Evolutionary conservation across 2,888 invertebrate species (phyloP).

Genomic region (Ernsta delagoae): DNA sequence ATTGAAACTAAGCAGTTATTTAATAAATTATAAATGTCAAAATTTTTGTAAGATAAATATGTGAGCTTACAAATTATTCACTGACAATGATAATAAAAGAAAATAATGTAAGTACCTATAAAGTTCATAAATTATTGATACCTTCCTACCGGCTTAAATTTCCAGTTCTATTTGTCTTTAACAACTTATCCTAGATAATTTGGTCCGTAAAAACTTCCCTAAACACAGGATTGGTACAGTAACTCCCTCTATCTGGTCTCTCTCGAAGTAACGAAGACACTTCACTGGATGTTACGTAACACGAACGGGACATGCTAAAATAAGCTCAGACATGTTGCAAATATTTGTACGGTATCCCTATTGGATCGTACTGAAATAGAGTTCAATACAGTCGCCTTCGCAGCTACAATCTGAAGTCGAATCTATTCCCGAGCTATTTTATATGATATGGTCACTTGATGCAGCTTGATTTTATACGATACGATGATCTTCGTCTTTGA

Average conservation of each 20-base stretch:
- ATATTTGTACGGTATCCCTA: conserved; percentile 27
- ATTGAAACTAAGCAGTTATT: no score
- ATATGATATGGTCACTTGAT: no score
- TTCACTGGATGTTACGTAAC: conserved; percentile 20
- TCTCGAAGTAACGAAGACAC: no score
- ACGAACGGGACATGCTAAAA: conserved; percentile 12
- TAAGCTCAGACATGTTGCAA: conserved; percentile 32
- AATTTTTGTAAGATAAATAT: no score
- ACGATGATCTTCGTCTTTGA: no score
- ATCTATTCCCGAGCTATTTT: not conserved
- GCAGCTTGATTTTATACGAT: no score
- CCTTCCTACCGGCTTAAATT: no score
- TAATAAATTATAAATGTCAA: no score
- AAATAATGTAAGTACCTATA: not conserved
- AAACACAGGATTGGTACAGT: not conserved
- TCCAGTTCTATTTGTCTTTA: not conserved
- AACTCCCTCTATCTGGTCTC: no score
- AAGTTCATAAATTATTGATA: no score
- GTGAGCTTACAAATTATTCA: no score
- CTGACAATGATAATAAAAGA: no score
- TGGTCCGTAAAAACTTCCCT: not conserved
- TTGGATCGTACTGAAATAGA: conserved; percentile 27
- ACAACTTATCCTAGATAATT: not conserved
- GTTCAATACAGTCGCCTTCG: conserved; percentile 26
- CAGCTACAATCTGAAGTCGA: conserved; percentile 18